These are phyloP conservation scores for Drosophila pullipes DNA, from an alignment of 2,888 invertebrate species.

Conservation along the genomic window DNA sequence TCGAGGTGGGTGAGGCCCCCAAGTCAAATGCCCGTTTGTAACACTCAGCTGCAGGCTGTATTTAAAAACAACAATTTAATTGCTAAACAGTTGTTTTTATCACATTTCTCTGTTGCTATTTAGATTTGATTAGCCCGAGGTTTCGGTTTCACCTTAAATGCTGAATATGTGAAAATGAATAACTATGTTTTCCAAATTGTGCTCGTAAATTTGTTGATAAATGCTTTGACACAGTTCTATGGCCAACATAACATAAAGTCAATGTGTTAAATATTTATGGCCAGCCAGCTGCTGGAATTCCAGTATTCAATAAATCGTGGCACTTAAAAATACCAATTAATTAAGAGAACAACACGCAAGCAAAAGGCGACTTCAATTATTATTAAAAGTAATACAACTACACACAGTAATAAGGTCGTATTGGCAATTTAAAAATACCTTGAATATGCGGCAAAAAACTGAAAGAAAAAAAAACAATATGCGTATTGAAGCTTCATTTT, in stretches of 20 bases:
- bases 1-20: slow-evolving; percentile 41
- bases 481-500: slow-evolving; percentile 15
- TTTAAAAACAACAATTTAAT: slow-evolving; percentile 13
- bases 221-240: slow-evolving; percentile 65
- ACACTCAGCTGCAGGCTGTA: slow-evolving; percentile 36
- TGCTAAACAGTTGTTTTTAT: slow-evolving; percentile 37
- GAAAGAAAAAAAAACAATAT: slow-evolving; percentile 26
- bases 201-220: slow-evolving; percentile 47
- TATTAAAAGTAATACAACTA: slow-evolving; percentile 36
- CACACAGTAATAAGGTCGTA: slow-evolving; percentile 65
- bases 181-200: slow-evolving; percentile 34
- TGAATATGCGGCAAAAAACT: slow-evolving; percentile 23
- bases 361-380: slow-evolving; percentile 28
- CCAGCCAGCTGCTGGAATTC: slow-evolving; percentile 47
- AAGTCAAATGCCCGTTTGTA: slow-evolving; percentile 46
- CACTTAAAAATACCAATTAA: slow-evolving; percentile 40
- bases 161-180: background rate
- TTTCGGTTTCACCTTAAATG: slow-evolving; percentile 47
- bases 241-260: slow-evolving; percentile 10
- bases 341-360: slow-evolving; percentile 43
- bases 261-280: slow-evolving; percentile 61
- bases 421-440: slow-evolving; percentile 55
- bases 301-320: slow-evolving; percentile 30
- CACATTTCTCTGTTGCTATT: slow-evolving; percentile 30
- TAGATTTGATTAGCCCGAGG: slow-evolving; percentile 14